These are phyloP conservation scores for Ladona fulva DNA, from an alignment of 1,140 invertebrate species.

Conservation along the genomic window DNA sequence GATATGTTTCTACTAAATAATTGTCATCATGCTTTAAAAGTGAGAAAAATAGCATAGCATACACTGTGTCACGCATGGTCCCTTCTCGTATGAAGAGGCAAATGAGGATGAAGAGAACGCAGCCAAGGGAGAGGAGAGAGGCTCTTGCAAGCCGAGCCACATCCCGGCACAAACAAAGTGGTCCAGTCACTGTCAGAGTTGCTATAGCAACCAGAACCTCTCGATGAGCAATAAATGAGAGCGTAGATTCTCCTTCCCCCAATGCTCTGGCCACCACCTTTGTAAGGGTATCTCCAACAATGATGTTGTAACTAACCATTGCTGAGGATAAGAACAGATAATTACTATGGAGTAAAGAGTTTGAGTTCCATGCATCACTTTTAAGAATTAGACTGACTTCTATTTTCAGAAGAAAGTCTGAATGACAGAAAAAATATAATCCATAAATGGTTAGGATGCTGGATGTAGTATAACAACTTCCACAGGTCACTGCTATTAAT, in stretches of 20 bases:
- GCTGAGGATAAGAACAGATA: conserved; percentile 46
- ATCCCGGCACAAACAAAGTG: conserved; percentile 72
- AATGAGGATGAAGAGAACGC: conserved; percentile 63
- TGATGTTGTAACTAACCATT: conserved; percentile 86
- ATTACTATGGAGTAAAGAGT: not conserved
- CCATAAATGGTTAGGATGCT: no score
- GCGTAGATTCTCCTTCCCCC: conserved; percentile 38
- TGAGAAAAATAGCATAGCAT: no score
- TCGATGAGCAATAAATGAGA: conserved; percentile 52
- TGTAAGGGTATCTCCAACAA: conserved; percentile 80
- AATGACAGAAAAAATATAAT: no score
- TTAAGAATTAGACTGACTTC: not conserved
- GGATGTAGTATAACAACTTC: no score
- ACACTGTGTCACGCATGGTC: conserved; percentile 48
- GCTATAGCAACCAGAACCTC: conserved; percentile 69
- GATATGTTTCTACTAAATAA: no score
- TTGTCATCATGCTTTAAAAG: no score
- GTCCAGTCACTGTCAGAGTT: conserved; percentile 67
- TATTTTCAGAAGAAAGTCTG: no score
- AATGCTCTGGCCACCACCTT: conserved; percentile 65
- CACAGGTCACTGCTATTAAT: no score
- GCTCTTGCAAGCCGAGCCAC: conserved; percentile 70
- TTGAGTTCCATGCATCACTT: not conserved
- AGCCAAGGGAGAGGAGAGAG: conserved; percentile 66
- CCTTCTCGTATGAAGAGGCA: conserved; percentile 57